Evolutionary conservation across 2,888 invertebrate species (phyloP).

Genomic region (Alcis repandata): DNA sequence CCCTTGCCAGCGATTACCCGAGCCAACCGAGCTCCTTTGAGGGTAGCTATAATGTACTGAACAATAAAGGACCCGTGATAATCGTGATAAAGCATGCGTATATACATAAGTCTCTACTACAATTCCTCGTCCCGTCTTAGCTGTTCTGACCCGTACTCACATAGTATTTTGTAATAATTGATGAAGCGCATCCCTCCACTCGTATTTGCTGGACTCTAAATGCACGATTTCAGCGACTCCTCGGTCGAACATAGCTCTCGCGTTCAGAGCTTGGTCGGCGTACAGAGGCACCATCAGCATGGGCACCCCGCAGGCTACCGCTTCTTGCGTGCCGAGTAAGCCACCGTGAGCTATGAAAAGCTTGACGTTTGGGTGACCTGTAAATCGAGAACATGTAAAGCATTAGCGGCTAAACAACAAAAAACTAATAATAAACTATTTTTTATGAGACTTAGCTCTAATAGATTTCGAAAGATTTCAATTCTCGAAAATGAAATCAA

Average conservation of each 20-base stretch:
- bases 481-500: no score
- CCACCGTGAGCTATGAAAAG: conserved; percentile 89
- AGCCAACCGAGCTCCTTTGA: no score
- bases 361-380: conserved; percentile 85
- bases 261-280: conserved; percentile 85
- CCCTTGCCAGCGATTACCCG: no score
- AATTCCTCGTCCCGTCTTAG: no score
- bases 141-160: conserved; percentile 64
- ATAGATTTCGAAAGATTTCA: no score
- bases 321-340: conserved; percentile 87
- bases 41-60: no score
- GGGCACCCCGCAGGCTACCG: conserved; percentile 85
- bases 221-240: conserved; percentile 79
- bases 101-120: no score
- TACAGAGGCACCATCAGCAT: conserved; percentile 85
- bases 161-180: conserved; percentile 74
- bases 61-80: no score
- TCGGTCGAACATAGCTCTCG: conserved; percentile 78
- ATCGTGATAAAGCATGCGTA: no score
- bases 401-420: background rate
- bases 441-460: no score
- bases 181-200: conserved; percentile 71
- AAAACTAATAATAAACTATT: no score
- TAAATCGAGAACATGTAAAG: conserved; percentile 4
- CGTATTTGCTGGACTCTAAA: conserved; percentile 66